Conservation (phyloP, 2,888 invertebrate genomes). For the Meteorus cinctellus region DNA sequence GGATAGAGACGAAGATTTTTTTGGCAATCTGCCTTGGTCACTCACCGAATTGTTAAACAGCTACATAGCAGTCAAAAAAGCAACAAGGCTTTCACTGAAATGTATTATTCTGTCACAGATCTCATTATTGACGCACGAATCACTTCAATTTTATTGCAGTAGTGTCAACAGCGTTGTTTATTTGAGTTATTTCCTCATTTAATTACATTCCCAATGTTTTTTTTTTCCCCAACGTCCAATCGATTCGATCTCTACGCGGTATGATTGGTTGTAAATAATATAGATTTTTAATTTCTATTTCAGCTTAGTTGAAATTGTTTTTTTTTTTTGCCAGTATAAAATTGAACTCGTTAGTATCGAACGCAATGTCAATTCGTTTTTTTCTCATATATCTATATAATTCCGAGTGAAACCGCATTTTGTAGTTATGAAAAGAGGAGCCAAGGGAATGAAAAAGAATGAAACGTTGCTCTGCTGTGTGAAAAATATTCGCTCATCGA, state of each 20-base stretch:
- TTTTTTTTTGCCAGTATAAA: background rate
- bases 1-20: constrained; percentile 37
- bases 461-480: background rate
- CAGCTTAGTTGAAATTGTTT: background rate
- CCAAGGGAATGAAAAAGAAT: background rate
- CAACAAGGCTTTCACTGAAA: background rate
- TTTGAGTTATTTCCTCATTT: too few relatives aligned
- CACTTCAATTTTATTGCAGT: too few relatives aligned
- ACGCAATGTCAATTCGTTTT: constrained; percentile 8
- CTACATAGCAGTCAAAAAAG: background rate
- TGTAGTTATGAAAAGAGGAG: too few relatives aligned
- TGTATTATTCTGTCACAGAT: background rate
- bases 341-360: constrained; percentile 27
- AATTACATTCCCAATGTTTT: background rate
- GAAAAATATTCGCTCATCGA: background rate
- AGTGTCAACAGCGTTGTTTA: too few relatives aligned
- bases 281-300: background rate
- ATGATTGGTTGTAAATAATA: background rate
- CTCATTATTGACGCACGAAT: background rate
- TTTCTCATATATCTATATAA: background rate
- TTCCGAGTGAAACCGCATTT: background rate
- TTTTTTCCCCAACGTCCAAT: background rate
- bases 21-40: constrained; percentile 48
- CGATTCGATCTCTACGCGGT: background rate
- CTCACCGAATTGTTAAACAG: constrained; percentile 10